Evolutionary conservation across 1,140 invertebrate genomes (phyloP), one percentile per base, ranked within the genome.

Genomic region (Amphibalanus amphitrite): DNA sequence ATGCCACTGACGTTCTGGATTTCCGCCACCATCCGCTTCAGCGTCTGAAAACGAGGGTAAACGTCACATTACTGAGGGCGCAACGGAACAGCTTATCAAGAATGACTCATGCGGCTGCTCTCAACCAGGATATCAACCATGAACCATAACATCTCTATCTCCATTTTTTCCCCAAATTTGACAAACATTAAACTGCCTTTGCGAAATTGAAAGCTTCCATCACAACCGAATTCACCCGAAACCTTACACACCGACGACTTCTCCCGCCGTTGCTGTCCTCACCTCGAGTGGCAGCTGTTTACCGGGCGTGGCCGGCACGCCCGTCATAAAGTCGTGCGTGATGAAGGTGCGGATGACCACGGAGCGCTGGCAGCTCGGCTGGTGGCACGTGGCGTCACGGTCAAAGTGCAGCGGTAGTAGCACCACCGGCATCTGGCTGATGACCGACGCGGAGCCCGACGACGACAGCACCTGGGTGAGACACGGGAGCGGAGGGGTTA

Each of bases 261-360:
- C 15, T 13, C 71, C 72, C 26, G 72, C 29, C 59, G 74, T 71
- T 70, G 65, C 70, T 69, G 15, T 40, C 85, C 86, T 85, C 79
- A 95, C 92, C 78, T 90, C 86, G 73, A 89, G 78, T 70, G 94
- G 91, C 78, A 98, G 75, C 74, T 88, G 81, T 72, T 87, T 86
- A 69, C 92, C 93, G 69, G 97, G 97, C 76, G 94, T 83, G 17
- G 94, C 96, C 40, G 95, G 91, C 30, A 91, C 84, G 65, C 97
- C 97, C 30, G 97, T 99, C 97, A 99, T 99, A 82, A 99, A 99
- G 83, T 99, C 97, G 75, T 89, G 87, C 33, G 95, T 95, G 77
- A 94, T 86, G 82, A 99, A 99, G 69, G 97, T 95, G 79, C 97
- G 86, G 72, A 99, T 85, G 33, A 97, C 95, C 47, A 99, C 84